Conservation (phyloP, 2,113 vertebrate species). For the Zosterops pallidus region DNA sequence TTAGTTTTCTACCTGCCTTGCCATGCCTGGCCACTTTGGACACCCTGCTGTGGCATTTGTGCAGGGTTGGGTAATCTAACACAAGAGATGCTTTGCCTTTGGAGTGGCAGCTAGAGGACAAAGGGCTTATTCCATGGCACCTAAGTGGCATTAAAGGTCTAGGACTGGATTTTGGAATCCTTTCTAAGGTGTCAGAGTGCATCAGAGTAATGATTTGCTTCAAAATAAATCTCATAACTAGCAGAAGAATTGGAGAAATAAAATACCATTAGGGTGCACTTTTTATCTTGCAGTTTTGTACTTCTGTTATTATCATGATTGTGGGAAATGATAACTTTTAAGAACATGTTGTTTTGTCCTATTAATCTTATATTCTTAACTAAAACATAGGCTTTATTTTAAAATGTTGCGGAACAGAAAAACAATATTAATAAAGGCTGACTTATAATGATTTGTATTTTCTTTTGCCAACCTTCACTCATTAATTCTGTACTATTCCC, state of each 20-base stretch:
- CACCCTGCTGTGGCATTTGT: not conserved
- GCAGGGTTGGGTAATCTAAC: not conserved
- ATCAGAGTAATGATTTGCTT: not conserved
- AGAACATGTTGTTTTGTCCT: conserved; percentile 15
- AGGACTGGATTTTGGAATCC: not conserved
- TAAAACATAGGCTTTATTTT: not conserved
- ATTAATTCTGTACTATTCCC: not conserved
- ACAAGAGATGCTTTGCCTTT: not conserved
- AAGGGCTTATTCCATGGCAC: not conserved
- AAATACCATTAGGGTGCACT: not conserved
- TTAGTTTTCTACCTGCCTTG: not conserved
- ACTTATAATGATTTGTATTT: not conserved
- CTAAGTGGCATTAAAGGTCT: not conserved
- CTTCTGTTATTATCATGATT: conserved; percentile 16
- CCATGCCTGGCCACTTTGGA: not conserved
- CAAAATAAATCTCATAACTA: not conserved
- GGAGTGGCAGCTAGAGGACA: not conserved
- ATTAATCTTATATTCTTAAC: not conserved
- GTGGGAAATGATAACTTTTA: conserved; percentile 1
- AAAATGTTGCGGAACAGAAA: not conserved
- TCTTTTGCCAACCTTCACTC: not conserved
- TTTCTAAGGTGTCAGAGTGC: not conserved
- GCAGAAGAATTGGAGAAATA: not conserved
- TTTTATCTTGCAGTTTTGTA: not conserved
- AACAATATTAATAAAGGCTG: not conserved